These are phyloP conservation scores for Hirtodrosophila alboralis DNA, from an alignment of 2,888 invertebrate species.

Conservation along the genomic window DNA sequence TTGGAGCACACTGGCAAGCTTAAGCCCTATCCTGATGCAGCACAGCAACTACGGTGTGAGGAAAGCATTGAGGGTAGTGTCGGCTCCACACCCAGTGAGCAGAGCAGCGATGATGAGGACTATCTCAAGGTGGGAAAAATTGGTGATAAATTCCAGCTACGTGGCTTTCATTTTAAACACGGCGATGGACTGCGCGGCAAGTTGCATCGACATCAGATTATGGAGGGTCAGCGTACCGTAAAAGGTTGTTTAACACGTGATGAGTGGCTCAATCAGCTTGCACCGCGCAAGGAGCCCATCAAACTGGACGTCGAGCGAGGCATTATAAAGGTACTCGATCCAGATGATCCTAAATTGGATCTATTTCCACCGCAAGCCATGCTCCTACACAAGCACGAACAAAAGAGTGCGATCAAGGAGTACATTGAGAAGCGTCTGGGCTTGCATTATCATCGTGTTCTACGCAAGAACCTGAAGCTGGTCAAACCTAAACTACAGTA, in stretches of 20 bases:
- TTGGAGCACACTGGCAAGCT: conserved; percentile 59
- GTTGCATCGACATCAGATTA: conserved; percentile 65
- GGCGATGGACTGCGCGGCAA: conserved; percentile 80
- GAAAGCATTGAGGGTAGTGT: conserved; percentile 51
- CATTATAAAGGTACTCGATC: conserved; percentile 63
- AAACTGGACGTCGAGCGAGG: conserved; percentile 74
- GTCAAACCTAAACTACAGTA: conserved; percentile 76
- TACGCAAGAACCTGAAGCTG: conserved; percentile 74
- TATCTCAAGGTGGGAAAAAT: conserved; percentile 77
- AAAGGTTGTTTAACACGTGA: conserved; percentile 80
- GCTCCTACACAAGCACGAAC: conserved; percentile 32
- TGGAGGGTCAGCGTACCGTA: conserved; percentile 63
- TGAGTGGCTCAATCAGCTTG: conserved; percentile 81
- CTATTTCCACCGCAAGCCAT: conserved; percentile 70
- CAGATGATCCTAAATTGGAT: conserved; percentile 77
- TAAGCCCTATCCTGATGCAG: conserved; percentile 66
- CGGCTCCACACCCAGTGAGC: conserved; percentile 63
- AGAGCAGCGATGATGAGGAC: conserved; percentile 82
- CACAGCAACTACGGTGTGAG: conserved; percentile 68
- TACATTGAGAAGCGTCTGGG: conserved; percentile 72
- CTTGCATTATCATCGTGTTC: conserved; percentile 74
- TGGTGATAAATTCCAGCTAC: conserved; percentile 74
- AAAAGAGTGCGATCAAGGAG: conserved; percentile 61
- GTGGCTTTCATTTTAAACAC: conserved; percentile 82
- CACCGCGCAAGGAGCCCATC: conserved; percentile 70